Evolutionary conservation across 2,113 vertebrate genomes (phyloP), one percentile per base, ranked within the genome.

Genomic region (Otocyon megalotis): DNA sequence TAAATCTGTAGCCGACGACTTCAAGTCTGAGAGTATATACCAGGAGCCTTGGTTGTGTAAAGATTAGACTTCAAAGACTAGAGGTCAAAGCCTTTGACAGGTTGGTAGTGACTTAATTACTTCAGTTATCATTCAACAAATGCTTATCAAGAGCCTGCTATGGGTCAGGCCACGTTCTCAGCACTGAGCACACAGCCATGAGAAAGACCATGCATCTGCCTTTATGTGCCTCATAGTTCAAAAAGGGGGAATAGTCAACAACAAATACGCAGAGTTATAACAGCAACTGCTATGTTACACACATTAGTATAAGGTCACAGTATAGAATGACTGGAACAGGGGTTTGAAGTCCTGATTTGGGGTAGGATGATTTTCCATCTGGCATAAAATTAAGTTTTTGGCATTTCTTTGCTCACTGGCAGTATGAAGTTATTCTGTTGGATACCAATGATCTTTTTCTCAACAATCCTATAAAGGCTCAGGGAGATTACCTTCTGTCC

Each of bases 361-460:
- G 56, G n/a, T 22, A 48, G 32, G 12, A n/a, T 65, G 2, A 1
- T 37, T 74, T 92, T 74, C 67, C 16, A 43, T 14, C 12, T 67
- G 63, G 4, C 15, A 62, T 26, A 90, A 0, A 69, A 54, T 88
- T 22, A 56, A 79, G 19, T 28, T 22, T 60, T 58, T 58, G 48
- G 5, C 15, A 89, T 58, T 72, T 35, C 14, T 35, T 2, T n/a
- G 30, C 22, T 83, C 56, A 20, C 11, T 35, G 63, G 82, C 53
- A 82, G 81, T 91, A 93, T 63, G 90, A 69, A 82, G 19, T 63
- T 50, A 96, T 72, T 92, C 30, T 48, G 4, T 54, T 93, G 48
- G 35, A 32, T n/a, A 60, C 22, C 5, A 69, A n/a, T 67, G 24
- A 90, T 71, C 30, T 67, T 95, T 50, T 79, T 12, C 50, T 89